phyloP scores from a whole-genome alignment of 2,888 invertebrate species.

The Synergus laeviventris region DNA sequence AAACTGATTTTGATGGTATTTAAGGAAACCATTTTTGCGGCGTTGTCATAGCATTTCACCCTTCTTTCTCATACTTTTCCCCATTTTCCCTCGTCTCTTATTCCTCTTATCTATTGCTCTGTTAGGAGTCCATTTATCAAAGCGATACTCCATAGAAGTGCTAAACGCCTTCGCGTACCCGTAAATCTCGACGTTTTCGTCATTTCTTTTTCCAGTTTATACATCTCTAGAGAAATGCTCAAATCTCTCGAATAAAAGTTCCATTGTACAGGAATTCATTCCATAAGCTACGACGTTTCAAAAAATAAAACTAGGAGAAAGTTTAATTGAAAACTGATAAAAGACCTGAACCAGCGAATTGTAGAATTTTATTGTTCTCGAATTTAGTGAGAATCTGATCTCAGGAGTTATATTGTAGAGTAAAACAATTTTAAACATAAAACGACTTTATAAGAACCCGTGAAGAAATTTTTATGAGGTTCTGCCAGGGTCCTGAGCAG shows the following conservation, averaged over 20 bases:
- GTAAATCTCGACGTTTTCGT: conserved; percentile 67
- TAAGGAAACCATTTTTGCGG: conserved; percentile 4
- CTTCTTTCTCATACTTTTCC: background rate
- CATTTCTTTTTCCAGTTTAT: conserved; percentile 46
- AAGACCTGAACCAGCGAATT: background rate
- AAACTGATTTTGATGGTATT: background rate
- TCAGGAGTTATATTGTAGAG: too few species aligned
- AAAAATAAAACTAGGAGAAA: background rate
- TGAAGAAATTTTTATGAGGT: too few species aligned
- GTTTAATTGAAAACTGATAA: background rate
- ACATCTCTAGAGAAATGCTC: background rate
- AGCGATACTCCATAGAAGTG: conserved; percentile 65
- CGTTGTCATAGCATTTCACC: background rate
- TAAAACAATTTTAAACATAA: too few species aligned
- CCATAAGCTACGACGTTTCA: background rate
- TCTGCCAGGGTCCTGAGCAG: too few species aligned
- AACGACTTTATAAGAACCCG: too few species aligned
- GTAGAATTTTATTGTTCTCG: background rate
- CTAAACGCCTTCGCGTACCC: conserved; percentile 70
- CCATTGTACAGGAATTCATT: conserved; percentile 1
- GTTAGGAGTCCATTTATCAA: conserved; percentile 70
- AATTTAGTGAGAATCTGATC: background rate
- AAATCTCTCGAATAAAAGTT: conserved; percentile 10
- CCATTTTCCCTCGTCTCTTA: conserved; percentile 6
- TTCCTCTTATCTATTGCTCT: conserved; percentile 63